Base-by-base conservation (phyloP, 2,797 vertebrate genomes). In the Oreochromis mossambicus region DNA sequence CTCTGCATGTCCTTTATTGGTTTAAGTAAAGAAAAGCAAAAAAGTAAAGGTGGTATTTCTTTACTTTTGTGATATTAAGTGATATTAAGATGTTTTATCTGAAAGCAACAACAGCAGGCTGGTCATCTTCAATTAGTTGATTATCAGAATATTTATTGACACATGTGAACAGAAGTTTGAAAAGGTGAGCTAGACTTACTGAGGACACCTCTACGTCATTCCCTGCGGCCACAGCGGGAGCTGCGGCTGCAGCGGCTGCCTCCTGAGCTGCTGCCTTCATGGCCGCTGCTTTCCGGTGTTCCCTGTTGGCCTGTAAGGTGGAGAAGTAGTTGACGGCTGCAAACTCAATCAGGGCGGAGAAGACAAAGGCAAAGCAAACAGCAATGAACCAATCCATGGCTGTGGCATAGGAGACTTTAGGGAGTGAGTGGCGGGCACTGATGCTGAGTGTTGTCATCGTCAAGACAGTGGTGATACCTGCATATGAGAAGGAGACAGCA, bases 311-410 rank as follows among this genome's bases (percentile, higher is more conserved):
- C 94, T 99, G 97, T 80, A 98, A 95, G 36, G 98, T 99, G 95
- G 98, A 99, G 92, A 99, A 99, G 95, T 99, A 99, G 95, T 99
- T 99, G 95, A 99, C 98, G 66, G 98, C 97, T 13, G 98, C 98
- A 46, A 99, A 99, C 94, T 99, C 98, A 63, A 99, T 99, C 26
- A 99, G 97, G 46, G 98, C 97, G 0, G 98, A 98, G 94, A 99
- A 99, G 92, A 98, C 98, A 10, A 99, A 99, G 88, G 98, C 98
- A 85, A 98, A 99, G 95, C 98, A 99, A 48, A 99, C 98, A 0
- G 98, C 98, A 24, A 99, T 99, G 94, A 99, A 99, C 98, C 98
- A 99, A 80, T 99, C 98, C 98, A 99, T 99, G 90, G 98, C 98
- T 0, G 98, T 99, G 43, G 98, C 98, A 2, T 99, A 99, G 9